Evolutionary conservation across 1,140 invertebrate species (phyloP).

Genomic region (Caerostris extrusa): DNA sequence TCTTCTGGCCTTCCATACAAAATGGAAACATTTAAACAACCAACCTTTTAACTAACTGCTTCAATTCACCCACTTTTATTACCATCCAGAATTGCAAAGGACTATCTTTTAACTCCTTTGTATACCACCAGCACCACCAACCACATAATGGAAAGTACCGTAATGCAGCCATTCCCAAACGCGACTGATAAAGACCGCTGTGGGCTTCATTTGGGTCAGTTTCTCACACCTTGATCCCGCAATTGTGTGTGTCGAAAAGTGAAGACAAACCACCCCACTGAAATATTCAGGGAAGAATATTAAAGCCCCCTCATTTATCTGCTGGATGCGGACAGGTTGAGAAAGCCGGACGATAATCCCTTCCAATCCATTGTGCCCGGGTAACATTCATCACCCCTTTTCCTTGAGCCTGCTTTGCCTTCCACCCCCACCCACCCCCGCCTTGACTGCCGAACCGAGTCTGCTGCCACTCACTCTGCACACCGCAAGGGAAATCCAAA

Average conservation of each 20-base stretch:
- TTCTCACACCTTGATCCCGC: constrained; percentile 44
- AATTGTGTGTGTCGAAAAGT: constrained; percentile 52
- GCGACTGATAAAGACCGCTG: constrained; percentile 9
- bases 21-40: too few relatives aligned
- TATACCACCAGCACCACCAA: too few relatives aligned
- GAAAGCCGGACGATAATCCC: constrained; percentile 71
- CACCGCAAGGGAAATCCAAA: constrained; percentile 63
- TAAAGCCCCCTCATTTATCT: constrained; percentile 74
- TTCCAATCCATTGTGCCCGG: constrained; percentile 67
- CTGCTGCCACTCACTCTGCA: background rate
- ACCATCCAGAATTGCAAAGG: too few relatives aligned
- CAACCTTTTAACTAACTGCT: too few relatives aligned
- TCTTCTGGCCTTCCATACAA: too few relatives aligned
- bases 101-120: too few relatives aligned
- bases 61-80: too few relatives aligned
- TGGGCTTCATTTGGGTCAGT: background rate
- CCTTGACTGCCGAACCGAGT: constrained; percentile 57
- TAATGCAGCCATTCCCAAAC: background rate
- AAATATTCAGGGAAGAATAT: constrained; percentile 74
- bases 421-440: background rate
- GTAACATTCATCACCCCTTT: constrained; percentile 74
- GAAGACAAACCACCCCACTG: constrained; percentile 44
- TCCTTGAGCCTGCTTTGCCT: background rate
- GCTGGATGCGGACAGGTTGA: constrained; percentile 19
- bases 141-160: too few relatives aligned